A percentile compares a stretch with the other conserved stretches of the same genome.
phyloP scores from a whole-genome alignment of 2,888 invertebrate species.

The Hirtodrosophila histrioides region DNA sequence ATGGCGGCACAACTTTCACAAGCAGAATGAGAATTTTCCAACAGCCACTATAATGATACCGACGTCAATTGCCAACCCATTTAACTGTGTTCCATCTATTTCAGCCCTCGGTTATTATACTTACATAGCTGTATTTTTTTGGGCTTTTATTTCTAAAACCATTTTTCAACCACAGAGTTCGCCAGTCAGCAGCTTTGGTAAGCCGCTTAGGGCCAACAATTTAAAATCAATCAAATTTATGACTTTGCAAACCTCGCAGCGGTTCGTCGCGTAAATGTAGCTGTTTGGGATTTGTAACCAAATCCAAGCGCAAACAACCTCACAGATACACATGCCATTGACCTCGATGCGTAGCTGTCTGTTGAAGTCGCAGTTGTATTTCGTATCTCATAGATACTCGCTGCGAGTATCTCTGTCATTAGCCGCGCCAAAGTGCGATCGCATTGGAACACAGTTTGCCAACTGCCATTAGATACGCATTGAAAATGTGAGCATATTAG shows the following conservation, averaged over 20 bases:
- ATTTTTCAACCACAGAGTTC: constrained; percentile 35
- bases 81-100: constrained; percentile 55
- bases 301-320: constrained; percentile 42
- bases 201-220: constrained; percentile 72
- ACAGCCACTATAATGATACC: constrained; percentile 55
- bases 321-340: constrained; percentile 66
- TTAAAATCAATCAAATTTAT: constrained; percentile 78
- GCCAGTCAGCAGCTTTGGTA: constrained; percentile 55
- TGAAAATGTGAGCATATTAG: constrained; percentile 14
- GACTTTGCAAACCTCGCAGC: constrained; percentile 73
- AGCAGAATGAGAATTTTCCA: constrained; percentile 64
- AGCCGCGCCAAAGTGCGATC: constrained; percentile 21
- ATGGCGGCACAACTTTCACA: constrained; percentile 49
- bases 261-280: constrained; percentile 19
- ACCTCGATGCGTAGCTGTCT: constrained; percentile 70
- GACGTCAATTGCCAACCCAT: constrained; percentile 51
- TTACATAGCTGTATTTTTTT: neutral
- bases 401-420: constrained; percentile 19
- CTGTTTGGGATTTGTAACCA: constrained; percentile 51
- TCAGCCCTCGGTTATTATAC: constrained; percentile 12
- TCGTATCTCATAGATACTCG: constrained; percentile 45
- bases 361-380: constrained; percentile 42
- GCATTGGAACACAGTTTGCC: constrained; percentile 19
- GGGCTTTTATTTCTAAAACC: constrained; percentile 13
- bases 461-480: constrained; percentile 48